Conservation (phyloP, 2,888 invertebrate genomes). For the Cantharis flavilabris region DNA sequence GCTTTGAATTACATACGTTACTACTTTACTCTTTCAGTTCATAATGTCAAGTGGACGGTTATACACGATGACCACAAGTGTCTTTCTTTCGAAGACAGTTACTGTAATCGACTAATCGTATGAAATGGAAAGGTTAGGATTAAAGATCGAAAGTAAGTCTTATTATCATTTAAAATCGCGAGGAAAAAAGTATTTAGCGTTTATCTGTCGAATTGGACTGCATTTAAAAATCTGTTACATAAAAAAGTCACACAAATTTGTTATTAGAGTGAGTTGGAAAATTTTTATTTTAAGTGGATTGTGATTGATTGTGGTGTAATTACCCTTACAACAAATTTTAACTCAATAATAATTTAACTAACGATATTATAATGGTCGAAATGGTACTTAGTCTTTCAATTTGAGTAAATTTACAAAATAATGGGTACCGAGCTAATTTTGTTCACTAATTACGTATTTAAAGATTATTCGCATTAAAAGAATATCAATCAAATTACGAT, state of each 20-base stretch:
- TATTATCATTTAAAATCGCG: no score
- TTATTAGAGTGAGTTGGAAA: not conserved
- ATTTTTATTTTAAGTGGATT: not conserved
- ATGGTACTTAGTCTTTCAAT: not conserved
- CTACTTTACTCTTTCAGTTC: no score
- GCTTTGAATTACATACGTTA: no score
- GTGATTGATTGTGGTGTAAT: not conserved
- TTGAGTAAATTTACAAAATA: conserved; percentile 1
- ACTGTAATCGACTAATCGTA: no score
- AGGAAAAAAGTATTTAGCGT: not conserved
- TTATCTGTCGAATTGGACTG: not conserved
- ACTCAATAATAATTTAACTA: not conserved
- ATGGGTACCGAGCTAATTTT: not conserved
- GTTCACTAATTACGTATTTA: not conserved
- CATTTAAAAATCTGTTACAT: not conserved
- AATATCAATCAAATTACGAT: not conserved
- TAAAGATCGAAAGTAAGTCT: no score
- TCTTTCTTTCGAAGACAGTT: no score
- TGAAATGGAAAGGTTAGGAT: no score
- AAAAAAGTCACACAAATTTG: not conserved
- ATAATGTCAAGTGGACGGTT: no score
- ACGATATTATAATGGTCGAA: conserved; percentile 3
- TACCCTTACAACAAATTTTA: not conserved
- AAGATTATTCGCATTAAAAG: not conserved
- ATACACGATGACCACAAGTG: no score